Evolutionary conservation across 2,888 invertebrate species (phyloP), one percentile per base, ranked within the genome.

Genomic region (Caenorhabditis plicata): DNA sequence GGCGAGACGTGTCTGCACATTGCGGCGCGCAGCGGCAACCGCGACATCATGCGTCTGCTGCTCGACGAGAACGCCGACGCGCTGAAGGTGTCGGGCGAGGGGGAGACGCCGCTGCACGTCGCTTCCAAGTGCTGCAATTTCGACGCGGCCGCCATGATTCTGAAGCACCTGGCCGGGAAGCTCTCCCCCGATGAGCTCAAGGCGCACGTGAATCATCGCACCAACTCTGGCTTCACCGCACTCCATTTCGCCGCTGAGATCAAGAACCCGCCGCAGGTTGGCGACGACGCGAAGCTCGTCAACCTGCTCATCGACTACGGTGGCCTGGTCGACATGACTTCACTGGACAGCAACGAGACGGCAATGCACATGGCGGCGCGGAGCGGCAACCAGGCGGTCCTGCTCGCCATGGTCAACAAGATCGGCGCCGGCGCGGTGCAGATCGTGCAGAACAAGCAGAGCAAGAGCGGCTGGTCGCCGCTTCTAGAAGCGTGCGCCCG

Each of bases 1-100:
- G 94, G 95, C 2, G 91, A 94, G 84, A 95, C 95, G 1, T 92
- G 96, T 0, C 89, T 96, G 4, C 98, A 98, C 81, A 92, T 96
- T 17, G 92, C 96, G 0, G 91, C 95, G 0, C 87, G 90, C 71
- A 88, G 89, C 77, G 98, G 96, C 0, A 93, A 94, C 82, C 84
- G 92, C 45, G 87, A 88, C 47, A 91, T 94, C 7, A 86, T 78
- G 60, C 57, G 60, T 70, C 86, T 94, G 5, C 85, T 98, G 11
- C 85, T 98, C 25, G 90, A 92, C 81, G 96, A 96, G 80, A 91
- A 90, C 1, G 96, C 94, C 0, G 92, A 96, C 83, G 92, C 95
- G 0, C 86, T 90, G 44, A 60, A 78, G 11, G 53, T 78, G 82
- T 91, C 94, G 35, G 91, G 92, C 93, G 62, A 52, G 7, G 78